Conservation (phyloP, 2,797 vertebrate genomes). For the Esox masquinongy region DNA sequence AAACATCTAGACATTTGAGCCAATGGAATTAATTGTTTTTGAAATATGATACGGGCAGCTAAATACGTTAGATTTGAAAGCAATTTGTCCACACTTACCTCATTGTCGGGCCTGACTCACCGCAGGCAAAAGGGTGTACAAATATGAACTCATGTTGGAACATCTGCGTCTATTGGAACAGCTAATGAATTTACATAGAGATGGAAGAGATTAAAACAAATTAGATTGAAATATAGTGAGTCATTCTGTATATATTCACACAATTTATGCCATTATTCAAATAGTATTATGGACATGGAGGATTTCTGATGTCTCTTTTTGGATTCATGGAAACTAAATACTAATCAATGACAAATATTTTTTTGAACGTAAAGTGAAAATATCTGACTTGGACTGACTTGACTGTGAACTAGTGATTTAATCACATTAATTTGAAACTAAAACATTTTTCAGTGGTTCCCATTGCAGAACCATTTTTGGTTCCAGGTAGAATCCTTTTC, state of each 20-base stretch:
- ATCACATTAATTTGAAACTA: no score
- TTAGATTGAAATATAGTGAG: constrained; percentile 7
- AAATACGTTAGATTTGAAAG: not conserved
- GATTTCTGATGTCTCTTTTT: not conserved
- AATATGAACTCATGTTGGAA: constrained; percentile 12
- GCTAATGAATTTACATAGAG: constrained; percentile 21
- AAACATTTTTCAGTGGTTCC: no score
- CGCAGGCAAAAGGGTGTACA: constrained; percentile 1
- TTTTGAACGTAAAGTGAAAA: not conserved
- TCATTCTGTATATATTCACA: constrained; percentile 8
- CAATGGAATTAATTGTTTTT: not conserved
- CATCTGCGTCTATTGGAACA: constrained; percentile 26
- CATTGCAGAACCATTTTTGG: no score
- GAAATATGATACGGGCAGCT: not conserved
- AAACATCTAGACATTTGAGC: not conserved
- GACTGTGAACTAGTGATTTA: no score
- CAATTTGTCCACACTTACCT: constrained; percentile 7
- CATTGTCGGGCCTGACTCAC: not conserved
- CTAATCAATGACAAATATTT: not conserved
- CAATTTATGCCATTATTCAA: not conserved
- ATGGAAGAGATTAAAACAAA: not conserved
- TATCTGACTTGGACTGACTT: no score
- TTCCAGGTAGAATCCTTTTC: no score
- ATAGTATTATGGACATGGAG: not conserved
- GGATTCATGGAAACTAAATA: not conserved